Conservation (phyloP, 2,113 vertebrate genomes). For the Platichthys flesus region DNA sequence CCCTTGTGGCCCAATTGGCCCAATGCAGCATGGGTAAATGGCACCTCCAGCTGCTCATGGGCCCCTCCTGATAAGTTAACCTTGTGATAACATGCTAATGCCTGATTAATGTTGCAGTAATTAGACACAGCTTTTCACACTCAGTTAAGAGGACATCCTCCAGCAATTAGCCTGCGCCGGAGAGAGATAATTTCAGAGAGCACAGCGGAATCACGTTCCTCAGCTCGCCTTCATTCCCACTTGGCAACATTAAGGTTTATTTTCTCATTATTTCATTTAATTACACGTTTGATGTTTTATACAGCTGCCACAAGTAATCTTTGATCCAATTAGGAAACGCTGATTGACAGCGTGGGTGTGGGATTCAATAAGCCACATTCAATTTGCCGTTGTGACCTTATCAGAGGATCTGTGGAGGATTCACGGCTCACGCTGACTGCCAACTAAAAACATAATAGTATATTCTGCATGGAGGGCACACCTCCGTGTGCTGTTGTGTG, state of each 20-base stretch:
- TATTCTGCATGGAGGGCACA: slow-evolving; percentile 43
- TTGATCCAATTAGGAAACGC: slow-evolving; percentile 78
- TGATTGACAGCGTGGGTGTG: slow-evolving; percentile 72
- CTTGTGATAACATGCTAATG: slow-evolving; percentile 85
- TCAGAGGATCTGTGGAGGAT: slow-evolving; percentile 66
- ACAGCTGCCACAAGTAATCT: slow-evolving; percentile 77
- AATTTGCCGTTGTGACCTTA: slow-evolving; percentile 72
- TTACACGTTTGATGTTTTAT: slow-evolving; percentile 79
- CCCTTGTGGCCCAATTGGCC: slow-evolving; percentile 75
- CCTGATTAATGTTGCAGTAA: slow-evolving; percentile 84
- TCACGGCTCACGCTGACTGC: slow-evolving; percentile 45
- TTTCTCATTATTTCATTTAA: slow-evolving; percentile 83
- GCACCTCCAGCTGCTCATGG: slow-evolving; percentile 78
- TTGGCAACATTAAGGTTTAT: slow-evolving; percentile 80
- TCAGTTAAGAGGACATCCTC: slow-evolving; percentile 83
- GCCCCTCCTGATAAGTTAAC: slow-evolving; percentile 83
- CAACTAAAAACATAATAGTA: slow-evolving; percentile 60
- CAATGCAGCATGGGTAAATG: slow-evolving; percentile 69
- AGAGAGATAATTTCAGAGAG: slow-evolving; percentile 79
- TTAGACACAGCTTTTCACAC: slow-evolving; percentile 85
- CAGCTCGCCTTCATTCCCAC: slow-evolving; percentile 69
- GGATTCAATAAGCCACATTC: slow-evolving; percentile 63
- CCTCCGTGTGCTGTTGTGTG: slow-evolving; percentile 10
- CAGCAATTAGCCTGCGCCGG: slow-evolving; percentile 80
- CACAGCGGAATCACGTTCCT: slow-evolving; percentile 72